These are phyloP conservation scores for Zaprionus capensis DNA, from an alignment of 1,140 invertebrate genomes.

Conservation along the genomic window DNA sequence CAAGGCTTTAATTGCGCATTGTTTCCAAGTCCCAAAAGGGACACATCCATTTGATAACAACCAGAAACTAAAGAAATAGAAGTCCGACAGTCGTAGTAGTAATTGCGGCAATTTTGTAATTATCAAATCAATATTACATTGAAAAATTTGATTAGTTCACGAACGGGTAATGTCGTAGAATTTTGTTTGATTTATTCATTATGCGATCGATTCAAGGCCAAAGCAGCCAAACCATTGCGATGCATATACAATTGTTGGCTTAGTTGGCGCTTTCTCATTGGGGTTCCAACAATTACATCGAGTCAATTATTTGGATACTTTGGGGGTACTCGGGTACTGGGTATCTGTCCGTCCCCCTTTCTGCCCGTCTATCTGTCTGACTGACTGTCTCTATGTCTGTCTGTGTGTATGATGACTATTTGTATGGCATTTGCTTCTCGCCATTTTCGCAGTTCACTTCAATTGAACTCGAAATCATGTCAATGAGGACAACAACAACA, in stretches of 20 bases:
- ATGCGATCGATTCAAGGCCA: conserved; percentile 17
- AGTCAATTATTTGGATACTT: conserved; percentile 3
- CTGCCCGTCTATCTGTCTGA: background rate
- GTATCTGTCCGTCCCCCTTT: background rate
- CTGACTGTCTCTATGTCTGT: background rate
- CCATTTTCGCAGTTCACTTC: conserved; percentile 55
- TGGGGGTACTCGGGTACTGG: background rate
- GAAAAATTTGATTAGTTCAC: conserved; percentile 12
- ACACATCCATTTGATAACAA: background rate
- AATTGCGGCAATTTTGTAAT: conserved; percentile 30
- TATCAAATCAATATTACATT: conserved; percentile 22
- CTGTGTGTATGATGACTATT: conserved; percentile 26
- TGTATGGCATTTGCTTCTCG: conserved; percentile 43
- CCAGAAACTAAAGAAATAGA: background rate
- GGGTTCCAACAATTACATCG: conserved; percentile 6
- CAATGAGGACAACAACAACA: conserved; percentile 41
- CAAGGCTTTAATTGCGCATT: background rate
- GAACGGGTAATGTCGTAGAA: background rate
- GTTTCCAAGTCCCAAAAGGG: background rate
- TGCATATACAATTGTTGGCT: background rate
- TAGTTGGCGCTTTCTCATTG: background rate
- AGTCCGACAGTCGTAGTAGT: background rate
- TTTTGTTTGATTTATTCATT: conserved; percentile 9
- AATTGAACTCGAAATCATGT: conserved; percentile 58
- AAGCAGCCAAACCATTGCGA: background rate